Base-by-base conservation (phyloP, 2,888 invertebrate species). In the Hermodice carunculata region DNA sequence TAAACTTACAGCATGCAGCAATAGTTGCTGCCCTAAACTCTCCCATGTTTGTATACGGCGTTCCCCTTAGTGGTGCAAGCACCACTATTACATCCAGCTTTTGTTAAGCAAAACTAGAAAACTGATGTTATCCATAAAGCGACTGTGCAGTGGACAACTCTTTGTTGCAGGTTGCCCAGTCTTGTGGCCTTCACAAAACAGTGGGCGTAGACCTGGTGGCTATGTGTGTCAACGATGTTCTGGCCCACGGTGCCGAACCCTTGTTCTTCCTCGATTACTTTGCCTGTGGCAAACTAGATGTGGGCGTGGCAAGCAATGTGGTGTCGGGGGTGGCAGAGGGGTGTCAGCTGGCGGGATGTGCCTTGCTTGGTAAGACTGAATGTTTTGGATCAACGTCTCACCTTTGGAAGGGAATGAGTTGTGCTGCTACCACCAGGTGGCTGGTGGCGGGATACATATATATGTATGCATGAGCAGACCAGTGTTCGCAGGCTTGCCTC, bases 191-290 rank as follows among this genome's bases (percentile, higher is more conserved):
- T 61, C 96, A 95, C 86, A 90, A 92, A 77, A 92, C 92, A 0
- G 91, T 98, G 60, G 98, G 98, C 0, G 92, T 94, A 76, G 99
- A 99, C 86, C 88, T 99, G 34, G 96, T 99, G 1, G 98, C 98
- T 3, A 97, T 98, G 96, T 97, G 97, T 82, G 97, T 95, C 49
- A 99, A 99, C 87, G 97, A 98, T 86, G 91, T 98, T 57, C 87
- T 99, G 53, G 96, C 96, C 74, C 94, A 96, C 68, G 98, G 97
- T 48, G 98, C 97, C 0, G 95, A 96, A 78, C 97, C 98, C 0
- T 89, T 99, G 73, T 97, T 95, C 76, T 98, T 99, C 87, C 88
- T 99, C 22, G 98, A 99, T 88, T 98, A 98, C 86, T 96, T 95
- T 86, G 96, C 98, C 26, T 95, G 95, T 81, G 96, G 97, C 0